phyloP scores from a whole-genome alignment of 2,888 invertebrate species.

The Apotomis turbidana region DNA sequence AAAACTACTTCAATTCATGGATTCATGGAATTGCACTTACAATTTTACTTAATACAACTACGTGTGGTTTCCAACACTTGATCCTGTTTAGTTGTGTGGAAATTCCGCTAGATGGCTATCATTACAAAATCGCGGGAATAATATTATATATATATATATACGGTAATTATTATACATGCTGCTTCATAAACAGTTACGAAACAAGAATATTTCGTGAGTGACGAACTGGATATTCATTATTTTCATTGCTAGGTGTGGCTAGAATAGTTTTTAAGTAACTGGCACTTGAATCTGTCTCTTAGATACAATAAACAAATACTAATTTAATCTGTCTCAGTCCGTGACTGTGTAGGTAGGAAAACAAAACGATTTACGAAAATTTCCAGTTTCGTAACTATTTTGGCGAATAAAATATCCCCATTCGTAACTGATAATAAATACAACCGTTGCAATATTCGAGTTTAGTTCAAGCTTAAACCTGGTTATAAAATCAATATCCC shows the following conservation, averaged over 20 bases:
- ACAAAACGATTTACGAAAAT: too few species aligned
- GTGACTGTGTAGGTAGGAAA: too few species aligned
- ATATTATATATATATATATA: background rate
- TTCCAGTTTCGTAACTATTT: too few species aligned
- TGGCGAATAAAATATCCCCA: background rate
- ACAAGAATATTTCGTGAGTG: background rate
- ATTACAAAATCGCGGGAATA: background rate
- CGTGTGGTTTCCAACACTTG: background rate
- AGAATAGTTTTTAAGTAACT: too few species aligned
- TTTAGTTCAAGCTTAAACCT: background rate
- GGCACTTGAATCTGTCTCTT: too few species aligned
- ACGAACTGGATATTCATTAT: too few species aligned
- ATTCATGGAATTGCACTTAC: conserved; percentile 2
- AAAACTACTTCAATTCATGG: conserved; percentile 2
- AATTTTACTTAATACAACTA: conserved; percentile 10
- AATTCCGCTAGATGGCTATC: background rate
- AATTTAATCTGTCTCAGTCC: too few species aligned
- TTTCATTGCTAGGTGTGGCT: too few species aligned
- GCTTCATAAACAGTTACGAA: background rate
- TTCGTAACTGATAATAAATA: background rate
- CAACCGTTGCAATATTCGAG: background rate
- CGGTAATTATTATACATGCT: background rate
- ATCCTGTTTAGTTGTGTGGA: too few species aligned
- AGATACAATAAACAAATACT: too few species aligned
- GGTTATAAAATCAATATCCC: background rate